Evolutionary conservation across 2,888 invertebrate species (phyloP), one percentile per base, ranked within the genome.

Genomic region (Dioctria linearis): DNA sequence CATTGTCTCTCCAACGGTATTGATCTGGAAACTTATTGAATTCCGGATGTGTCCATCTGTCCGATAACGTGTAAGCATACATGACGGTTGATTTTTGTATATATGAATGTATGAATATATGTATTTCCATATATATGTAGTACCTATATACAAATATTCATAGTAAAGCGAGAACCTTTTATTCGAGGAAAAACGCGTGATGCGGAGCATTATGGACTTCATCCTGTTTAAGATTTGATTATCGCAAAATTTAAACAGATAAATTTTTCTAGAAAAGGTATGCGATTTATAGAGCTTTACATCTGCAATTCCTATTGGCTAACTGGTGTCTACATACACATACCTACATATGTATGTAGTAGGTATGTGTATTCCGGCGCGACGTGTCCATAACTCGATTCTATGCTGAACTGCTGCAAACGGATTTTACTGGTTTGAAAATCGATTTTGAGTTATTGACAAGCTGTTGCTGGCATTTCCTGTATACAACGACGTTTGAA

Each of bases 391-490:
- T 25, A 25, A 25, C 25, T 25, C 25, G 25, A 25, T 25, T 25
- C 25, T 25, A 25, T 25, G 25, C 25, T 25, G 25, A 25, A 2
- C 25, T 25, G 13, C 3, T 5, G 13, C 5, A 67, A 67, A 67
- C 43, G 67, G 46, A 67, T 13, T 46, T 67, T 46, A 9, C 46
- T 9, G 5, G 71, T 25, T 25, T 71, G 71, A 51, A 71, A 71
- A 71, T 71, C 71, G 71, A 71, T 51, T 71, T 51, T 39, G 40
- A 71, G 71, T 54, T 71, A 54, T 71, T 71, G 71, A 54, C 71
- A 54, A 39, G 71, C 71, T 71, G 71, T 71, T 71, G 71, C 71
- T 39, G 39, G 40, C 37, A 37, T 43, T 71, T 71, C 71, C 71
- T 71, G 8, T 25, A 25, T 25, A 25, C 25, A 4, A 11, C 71